Evolutionary conservation across 2,113 vertebrate genomes (phyloP), one percentile per base, ranked within the genome.

Genomic region (Perognathus longimembris): DNA sequence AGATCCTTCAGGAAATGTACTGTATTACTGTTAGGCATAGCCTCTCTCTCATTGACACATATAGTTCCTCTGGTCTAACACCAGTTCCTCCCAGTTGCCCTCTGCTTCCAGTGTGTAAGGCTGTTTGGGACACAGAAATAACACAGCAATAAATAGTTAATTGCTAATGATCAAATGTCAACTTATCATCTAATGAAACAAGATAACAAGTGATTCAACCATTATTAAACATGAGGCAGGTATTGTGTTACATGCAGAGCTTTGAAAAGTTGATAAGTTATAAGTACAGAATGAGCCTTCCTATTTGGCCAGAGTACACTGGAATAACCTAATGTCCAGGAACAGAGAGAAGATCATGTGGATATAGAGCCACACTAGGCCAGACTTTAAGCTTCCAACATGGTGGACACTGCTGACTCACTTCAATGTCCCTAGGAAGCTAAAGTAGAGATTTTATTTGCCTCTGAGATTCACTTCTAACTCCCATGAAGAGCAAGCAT

Each of bases 61-160:
- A n/a, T 6, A 21, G 15, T 74, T 94, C 3, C 21, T 61, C 66
- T 88, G 50, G 24, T 85, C 78, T 83, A 93, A 88, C 36, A 76
- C 32, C 40, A 30, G 34, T 83, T 79, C 75, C 77, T 77, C 90
- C 67, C 71, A 88, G 22, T 59, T 73, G 74, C 40, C 38, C 90
- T 84, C 57, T 81, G 12, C 42, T 96, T 91, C 74, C 76, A 95
- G 61, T 36, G 86, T 81, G 57, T 79, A 6, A 14, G 63, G 22
- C 32, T 79, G 21, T 80, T 89, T 81, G 42, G 57, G 69, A 93
- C 73, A 92, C 94, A 94, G 67, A 92, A 96, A 54, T 54, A 54
- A 95, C 92, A 86, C 21, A 57, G 90, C 67, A 92, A 96, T 97
- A 96, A 96, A 96, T 81, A 38, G 57, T 84, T 95, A 95, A 95